Percentiles rank a stretch among this genome's conserved stretches.
These are phyloP conservation scores for Thymallus thymallus DNA, from an alignment of 2,113 vertebrate species.

Conservation along the genomic window DNA sequence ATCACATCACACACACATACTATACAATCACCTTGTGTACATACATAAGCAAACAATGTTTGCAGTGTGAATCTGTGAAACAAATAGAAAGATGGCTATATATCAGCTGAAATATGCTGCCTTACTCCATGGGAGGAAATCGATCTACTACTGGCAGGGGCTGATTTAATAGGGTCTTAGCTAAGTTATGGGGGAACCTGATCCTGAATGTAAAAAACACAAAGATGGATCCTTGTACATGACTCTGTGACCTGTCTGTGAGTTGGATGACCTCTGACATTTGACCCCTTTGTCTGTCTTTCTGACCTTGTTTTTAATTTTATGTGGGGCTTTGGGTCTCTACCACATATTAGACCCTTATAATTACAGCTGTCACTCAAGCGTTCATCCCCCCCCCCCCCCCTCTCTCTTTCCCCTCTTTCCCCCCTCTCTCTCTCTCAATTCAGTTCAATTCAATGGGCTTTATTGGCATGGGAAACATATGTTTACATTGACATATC, in stretches of 20 bases:
- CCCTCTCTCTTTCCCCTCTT: no score
- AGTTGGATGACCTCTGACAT: constrained; percentile 54
- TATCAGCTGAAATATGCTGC: no score
- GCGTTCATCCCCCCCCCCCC: constrained; percentile 10
- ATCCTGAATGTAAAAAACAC: constrained; percentile 26
- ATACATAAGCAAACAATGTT: no score
- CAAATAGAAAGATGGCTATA: no score
- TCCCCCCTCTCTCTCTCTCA: not conserved
- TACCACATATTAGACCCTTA: constrained; percentile 37
- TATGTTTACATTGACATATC: no score
- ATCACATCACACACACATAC: not conserved
- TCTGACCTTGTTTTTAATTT: constrained; percentile 49
- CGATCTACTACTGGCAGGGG: not conserved
- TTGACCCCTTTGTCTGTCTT: constrained; percentile 36
- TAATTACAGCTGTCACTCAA: constrained; percentile 67
- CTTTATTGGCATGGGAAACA: no score
- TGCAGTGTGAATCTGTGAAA: no score
- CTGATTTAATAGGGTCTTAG: not conserved
- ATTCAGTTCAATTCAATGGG: no score
- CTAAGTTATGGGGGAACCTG: constrained; percentile 3
- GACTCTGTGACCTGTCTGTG: constrained; percentile 51
- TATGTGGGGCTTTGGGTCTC: constrained; percentile 14
- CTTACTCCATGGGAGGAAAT: not conserved
- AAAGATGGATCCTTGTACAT: constrained; percentile 30
- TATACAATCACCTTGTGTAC: constrained; percentile 17